phyloP scores from a whole-genome alignment of 2,797 vertebrate genomes.

The Carcharodon carcharias region DNA sequence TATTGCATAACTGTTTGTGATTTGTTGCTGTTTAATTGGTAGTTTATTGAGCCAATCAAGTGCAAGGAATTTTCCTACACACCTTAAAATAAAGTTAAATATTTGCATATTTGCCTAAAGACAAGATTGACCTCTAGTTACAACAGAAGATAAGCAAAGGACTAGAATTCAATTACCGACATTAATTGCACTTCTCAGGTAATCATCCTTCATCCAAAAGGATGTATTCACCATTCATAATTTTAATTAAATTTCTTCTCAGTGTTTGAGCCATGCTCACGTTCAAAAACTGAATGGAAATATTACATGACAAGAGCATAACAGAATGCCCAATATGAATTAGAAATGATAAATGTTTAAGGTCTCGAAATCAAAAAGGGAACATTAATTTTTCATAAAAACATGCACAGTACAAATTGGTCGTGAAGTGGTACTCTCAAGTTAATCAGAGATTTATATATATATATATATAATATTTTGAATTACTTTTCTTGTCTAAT shows the following conservation, averaged over 20 bases:
- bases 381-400: neutral
- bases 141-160: neutral
- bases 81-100: neutral
- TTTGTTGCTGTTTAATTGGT: too few species aligned
- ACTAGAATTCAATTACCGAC: neutral
- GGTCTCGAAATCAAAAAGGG: neutral
- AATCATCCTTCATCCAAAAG: neutral
- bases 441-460: neutral
- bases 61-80: neutral
- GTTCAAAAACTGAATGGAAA: neutral
- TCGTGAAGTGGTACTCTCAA: neutral
- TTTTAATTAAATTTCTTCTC: neutral
- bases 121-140: neutral
- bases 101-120: neutral
- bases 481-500: conserved; percentile 13
- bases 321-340: neutral
- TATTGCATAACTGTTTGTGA: too few species aligned
- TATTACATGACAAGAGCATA: neutral
- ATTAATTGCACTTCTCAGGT: neutral
- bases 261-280: neutral
- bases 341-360: neutral
- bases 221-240: neutral
- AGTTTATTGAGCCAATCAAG: too few species aligned
- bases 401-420: neutral
- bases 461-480: too few species aligned